Evolutionary conservation across 2,113 vertebrate species (phyloP).

Genomic region (Martes martes): DNA sequence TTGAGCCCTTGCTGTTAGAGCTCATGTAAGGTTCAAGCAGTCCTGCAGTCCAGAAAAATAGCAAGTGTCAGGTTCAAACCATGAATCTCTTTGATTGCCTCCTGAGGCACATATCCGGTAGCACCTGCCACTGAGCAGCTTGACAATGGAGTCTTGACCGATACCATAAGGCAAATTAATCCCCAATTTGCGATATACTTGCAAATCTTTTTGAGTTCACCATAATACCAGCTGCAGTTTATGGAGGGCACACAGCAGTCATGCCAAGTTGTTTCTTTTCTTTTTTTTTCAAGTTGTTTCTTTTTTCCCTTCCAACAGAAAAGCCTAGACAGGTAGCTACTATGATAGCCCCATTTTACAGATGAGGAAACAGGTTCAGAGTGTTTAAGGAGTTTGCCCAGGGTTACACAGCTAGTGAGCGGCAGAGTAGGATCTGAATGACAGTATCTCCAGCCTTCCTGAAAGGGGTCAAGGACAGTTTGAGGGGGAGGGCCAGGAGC

Average conservation of each 20-base stretch:
- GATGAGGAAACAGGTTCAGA: not conserved
- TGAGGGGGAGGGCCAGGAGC: not conserved
- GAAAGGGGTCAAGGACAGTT: not conserved
- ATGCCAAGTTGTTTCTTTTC: not conserved
- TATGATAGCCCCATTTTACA: not conserved
- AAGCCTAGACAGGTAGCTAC: not conserved
- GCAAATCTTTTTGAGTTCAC: not conserved
- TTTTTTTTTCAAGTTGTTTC: too few species aligned
- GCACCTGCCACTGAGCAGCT: not conserved
- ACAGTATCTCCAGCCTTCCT: not conserved
- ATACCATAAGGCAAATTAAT: not conserved
- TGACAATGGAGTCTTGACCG: not conserved
- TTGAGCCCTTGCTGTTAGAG: not conserved
- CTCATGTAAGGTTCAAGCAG: not conserved
- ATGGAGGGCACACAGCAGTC: not conserved
- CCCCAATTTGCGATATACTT: not conserved
- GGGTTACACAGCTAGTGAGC: not conserved
- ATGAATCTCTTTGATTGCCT: not conserved
- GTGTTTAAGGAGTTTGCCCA: not conserved
- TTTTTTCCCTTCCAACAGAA: not conserved
- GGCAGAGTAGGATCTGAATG: not conserved
- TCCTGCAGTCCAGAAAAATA: not conserved
- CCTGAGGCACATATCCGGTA: not conserved
- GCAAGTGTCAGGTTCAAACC: not conserved
- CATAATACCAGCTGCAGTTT: not conserved